Evolutionary conservation across 2,888 invertebrate genomes (phyloP).

Genomic region (Cheilosia vulpina): DNA sequence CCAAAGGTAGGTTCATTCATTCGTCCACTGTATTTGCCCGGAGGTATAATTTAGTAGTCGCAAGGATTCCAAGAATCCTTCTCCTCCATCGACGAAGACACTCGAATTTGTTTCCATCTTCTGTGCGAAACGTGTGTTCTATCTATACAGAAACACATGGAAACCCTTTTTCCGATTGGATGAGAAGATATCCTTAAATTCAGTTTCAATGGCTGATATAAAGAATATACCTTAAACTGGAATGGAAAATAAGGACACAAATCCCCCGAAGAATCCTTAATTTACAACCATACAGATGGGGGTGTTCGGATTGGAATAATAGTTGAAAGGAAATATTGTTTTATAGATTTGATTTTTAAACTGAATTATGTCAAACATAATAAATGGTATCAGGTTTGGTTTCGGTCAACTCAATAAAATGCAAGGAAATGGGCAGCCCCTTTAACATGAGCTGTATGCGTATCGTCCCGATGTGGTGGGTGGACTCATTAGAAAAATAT

Average conservation of each 20-base stretch:
- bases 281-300: neutral
- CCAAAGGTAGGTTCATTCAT: neutral
- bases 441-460: no score
- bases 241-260: slow-evolving; percentile 9
- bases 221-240: slow-evolving; percentile 10
- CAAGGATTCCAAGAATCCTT: neutral
- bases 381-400: no score
- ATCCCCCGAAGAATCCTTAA: neutral
- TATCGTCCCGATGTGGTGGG: no score
- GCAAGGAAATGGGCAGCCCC: no score
- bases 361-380: neutral
- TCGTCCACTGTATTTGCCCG: no score
- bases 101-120: slow-evolving; percentile 4
- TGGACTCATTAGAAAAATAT: no score
- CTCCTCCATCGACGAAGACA: neutral
- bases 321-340: slow-evolving; percentile 10
- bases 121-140: neutral
- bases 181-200: slow-evolving; percentile 7
- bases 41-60: neutral
- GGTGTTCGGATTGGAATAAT: neutral
- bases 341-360: neutral
- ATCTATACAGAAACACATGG: neutral
- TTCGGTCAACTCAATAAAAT: no score
- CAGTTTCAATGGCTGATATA: slow-evolving; percentile 3
- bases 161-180: slow-evolving; percentile 2